Conservation (phyloP, 2,888 invertebrate genomes). For the Acleris holmiana region DNA sequence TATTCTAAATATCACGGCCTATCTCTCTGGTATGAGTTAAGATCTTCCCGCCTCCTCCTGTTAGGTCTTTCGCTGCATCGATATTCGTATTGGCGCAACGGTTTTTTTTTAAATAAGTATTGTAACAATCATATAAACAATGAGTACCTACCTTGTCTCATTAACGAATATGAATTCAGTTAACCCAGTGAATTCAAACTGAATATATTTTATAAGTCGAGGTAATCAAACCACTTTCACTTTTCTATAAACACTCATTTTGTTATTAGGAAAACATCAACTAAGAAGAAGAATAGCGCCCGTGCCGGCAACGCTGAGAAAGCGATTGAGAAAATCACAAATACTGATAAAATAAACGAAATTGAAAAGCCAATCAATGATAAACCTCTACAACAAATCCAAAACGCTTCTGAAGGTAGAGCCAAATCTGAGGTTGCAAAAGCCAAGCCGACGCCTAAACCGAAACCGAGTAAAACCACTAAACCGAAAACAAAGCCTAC, state of each 20-base stretch:
- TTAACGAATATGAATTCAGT: not conserved
- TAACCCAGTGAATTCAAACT: not conserved
- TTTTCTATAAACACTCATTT: conserved; percentile 24
- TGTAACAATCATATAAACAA: no score
- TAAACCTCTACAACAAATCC: conserved; percentile 45
- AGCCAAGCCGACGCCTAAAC: conserved; percentile 51
- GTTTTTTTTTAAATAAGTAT: no score
- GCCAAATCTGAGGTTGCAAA: conserved; percentile 63
- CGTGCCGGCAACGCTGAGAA: conserved; percentile 58
- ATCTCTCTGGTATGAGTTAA: no score
- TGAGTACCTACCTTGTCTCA: no score
- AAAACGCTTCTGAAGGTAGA: conserved; percentile 56
- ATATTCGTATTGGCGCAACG: no score
- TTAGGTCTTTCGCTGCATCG: no score
- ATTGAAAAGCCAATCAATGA: conserved; percentile 55
- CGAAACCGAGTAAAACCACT: conserved; percentile 53
- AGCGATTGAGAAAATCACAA: conserved; percentile 52
- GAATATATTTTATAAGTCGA: conserved; percentile 7
- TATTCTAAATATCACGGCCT: no score
- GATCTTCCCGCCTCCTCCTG: no score
- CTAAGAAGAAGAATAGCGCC: conserved; percentile 71
- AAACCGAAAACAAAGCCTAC: conserved; percentile 62
- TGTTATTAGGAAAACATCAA: conserved; percentile 65
- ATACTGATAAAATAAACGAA: conserved; percentile 52
- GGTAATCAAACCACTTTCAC: conserved; percentile 26